Conservation (phyloP, 2,888 invertebrate genomes). For the Ormyrus rosae region DNA sequence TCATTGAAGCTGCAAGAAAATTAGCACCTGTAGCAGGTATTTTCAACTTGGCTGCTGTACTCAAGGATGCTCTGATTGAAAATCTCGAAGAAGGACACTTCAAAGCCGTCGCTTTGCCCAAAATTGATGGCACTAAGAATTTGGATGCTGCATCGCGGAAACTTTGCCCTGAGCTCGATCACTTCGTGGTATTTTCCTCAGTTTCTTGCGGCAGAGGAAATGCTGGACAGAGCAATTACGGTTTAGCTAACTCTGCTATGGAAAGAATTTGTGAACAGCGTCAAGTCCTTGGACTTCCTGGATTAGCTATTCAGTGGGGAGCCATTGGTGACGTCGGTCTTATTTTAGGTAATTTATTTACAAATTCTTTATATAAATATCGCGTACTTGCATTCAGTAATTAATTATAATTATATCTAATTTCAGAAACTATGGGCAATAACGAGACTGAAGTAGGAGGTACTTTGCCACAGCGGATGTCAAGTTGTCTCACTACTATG, state of each 20-base stretch:
- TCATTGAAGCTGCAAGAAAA: constrained; percentile 72
- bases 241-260: constrained; percentile 97
- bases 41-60: constrained; percentile 96
- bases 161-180: constrained; percentile 88
- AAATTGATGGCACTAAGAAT: constrained; percentile 89
- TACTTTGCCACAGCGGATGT: constrained; percentile 95
- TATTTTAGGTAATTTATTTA: constrained; percentile 78
- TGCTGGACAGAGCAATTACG: constrained; percentile 97
- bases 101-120: constrained; percentile 88
- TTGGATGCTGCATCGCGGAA: constrained; percentile 88
- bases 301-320: constrained; percentile 97
- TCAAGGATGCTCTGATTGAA: constrained; percentile 91
- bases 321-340: constrained; percentile 98
- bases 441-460: constrained; percentile 96
- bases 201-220: constrained; percentile 98
- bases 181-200: constrained; percentile 97
- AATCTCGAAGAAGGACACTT: constrained; percentile 90
- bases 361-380: constrained; percentile 7
- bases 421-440: constrained; percentile 87
- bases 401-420: neutral
- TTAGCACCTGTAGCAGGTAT: constrained; percentile 83
- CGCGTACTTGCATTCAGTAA: too few species aligned
- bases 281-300: constrained; percentile 90
- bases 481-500: constrained; percentile 93
- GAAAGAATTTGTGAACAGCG: constrained; percentile 94